Evolutionary conservation across 2,113 vertebrate species (phyloP).

Genomic region (Microtus ochrogaster): DNA sequence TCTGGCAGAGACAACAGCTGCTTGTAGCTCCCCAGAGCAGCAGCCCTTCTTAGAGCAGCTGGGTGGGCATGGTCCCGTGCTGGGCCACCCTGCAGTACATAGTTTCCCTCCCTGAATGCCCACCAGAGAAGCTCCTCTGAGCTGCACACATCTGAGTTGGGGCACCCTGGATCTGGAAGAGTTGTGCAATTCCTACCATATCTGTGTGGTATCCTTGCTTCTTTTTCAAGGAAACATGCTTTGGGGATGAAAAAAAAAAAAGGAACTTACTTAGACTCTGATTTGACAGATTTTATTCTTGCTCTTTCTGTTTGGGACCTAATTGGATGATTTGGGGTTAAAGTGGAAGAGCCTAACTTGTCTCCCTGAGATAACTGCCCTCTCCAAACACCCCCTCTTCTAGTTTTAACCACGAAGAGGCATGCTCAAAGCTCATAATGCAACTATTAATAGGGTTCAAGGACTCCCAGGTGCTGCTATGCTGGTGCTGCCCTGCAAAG

Average conservation of each 20-base stretch:
- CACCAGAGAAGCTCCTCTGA: not conserved
- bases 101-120: not conserved
- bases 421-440: not conserved
- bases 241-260: not conserved
- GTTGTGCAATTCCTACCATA: not conserved
- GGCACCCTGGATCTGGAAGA: not conserved
- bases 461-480: not conserved
- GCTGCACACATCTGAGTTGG: not conserved
- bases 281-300: conserved; percentile 5
- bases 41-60: too few species aligned
- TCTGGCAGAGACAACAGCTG: not conserved
- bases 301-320: conserved; percentile 22
- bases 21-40: rapidly evolving
- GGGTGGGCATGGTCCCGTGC: too few species aligned
- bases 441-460: not conserved
- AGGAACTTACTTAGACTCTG: not conserved
- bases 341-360: not conserved
- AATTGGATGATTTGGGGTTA: not conserved
- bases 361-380: not conserved
- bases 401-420: not conserved
- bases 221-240: not conserved
- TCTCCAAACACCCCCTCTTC: not conserved
- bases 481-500: too few species aligned
- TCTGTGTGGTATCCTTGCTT: not conserved
- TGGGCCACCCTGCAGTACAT: not conserved